A percentile compares a stretch with the other conserved stretches of the same genome.
Conservation (phyloP, 2,888 invertebrate genomes). For the Onthophagus sagittarius region DNA sequence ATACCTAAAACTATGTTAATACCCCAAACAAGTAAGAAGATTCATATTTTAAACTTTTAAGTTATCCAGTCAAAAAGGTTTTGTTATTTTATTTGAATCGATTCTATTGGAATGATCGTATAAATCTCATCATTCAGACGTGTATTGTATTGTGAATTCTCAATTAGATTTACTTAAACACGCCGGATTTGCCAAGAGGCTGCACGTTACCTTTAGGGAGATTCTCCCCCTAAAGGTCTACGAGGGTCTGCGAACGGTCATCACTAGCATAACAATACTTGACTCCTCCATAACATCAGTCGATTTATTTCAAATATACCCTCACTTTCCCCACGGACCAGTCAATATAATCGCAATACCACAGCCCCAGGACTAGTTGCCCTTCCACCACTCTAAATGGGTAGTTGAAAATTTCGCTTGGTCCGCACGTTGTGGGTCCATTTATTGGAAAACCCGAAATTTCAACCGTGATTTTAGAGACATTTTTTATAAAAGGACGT, state of each 20-base stretch:
- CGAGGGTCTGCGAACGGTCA: constrained; percentile 46
- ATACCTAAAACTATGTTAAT: not conserved
- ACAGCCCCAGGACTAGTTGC: constrained; percentile 43
- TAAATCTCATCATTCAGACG: not conserved
- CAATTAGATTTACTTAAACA: not conserved
- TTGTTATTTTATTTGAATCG: not conserved
- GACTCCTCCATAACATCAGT: constrained; percentile 43
- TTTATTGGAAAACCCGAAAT: not conserved
- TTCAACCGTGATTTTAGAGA: not conserved
- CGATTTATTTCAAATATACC: constrained; percentile 50
- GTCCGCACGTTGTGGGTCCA: not conserved
- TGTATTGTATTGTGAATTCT: not conserved
- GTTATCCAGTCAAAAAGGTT: no score
- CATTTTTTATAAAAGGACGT: not conserved
- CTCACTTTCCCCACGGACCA: constrained; percentile 47
- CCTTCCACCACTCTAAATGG: not conserved
- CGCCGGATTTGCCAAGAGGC: not conserved
- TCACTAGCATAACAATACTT: constrained; percentile 47
- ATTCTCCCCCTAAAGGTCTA: constrained; percentile 28
- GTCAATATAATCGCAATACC: constrained; percentile 53
- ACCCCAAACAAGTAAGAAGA: no score
- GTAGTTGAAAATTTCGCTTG: not conserved
- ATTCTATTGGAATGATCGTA: not conserved
- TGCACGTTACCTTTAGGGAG: not conserved
- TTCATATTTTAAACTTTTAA: no score